phyloP scores from a whole-genome alignment of 2,113 vertebrate genomes.

The Leptobrachium leishanense region DNA sequence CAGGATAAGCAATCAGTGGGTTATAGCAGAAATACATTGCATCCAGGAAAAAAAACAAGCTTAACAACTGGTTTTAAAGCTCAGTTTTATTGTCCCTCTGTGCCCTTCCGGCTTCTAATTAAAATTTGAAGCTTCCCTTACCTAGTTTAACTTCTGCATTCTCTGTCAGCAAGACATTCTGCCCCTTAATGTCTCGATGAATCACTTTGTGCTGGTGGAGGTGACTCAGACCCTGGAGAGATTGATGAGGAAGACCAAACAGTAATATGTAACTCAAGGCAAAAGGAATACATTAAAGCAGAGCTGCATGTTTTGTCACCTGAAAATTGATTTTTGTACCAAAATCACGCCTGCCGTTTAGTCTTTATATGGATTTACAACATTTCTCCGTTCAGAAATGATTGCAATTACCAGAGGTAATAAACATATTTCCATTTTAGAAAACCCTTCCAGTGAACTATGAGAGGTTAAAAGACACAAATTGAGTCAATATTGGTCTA shows the following conservation, averaged over 20 bases:
- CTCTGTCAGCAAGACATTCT: conserved; percentile 95
- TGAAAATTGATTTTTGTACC: conserved; percentile 17
- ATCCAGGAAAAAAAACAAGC: too few relatives aligned
- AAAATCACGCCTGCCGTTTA: neutral
- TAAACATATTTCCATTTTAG: neutral
- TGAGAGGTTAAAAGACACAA: too few relatives aligned
- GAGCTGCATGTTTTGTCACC: conserved; percentile 14
- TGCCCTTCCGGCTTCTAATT: too few relatives aligned
- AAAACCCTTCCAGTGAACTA: neutral
- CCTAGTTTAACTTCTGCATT: conserved; percentile 98
- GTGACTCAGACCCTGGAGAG: conserved; percentile 89
- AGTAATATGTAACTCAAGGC: conserved; percentile 34
- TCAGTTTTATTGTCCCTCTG: too few relatives aligned
- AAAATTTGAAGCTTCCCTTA: conserved; percentile 60
- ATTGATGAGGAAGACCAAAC: conserved; percentile 34
- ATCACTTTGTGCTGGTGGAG: conserved; percentile 99
- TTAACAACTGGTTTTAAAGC: too few relatives aligned
- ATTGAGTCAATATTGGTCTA: too few relatives aligned
- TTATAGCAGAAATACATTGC: too few relatives aligned
- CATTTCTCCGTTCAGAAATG: neutral
- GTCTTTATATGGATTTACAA: conserved; percentile 12
- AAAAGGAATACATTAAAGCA: conserved; percentile 28
- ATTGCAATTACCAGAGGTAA: conserved; percentile 2
- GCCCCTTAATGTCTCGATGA: conserved; percentile 97
- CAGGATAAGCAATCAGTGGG: too few relatives aligned